Evolutionary conservation across 53 echinoderm and acorn worm species (phyloP).

Genomic region (Antedon mediterranea): DNA sequence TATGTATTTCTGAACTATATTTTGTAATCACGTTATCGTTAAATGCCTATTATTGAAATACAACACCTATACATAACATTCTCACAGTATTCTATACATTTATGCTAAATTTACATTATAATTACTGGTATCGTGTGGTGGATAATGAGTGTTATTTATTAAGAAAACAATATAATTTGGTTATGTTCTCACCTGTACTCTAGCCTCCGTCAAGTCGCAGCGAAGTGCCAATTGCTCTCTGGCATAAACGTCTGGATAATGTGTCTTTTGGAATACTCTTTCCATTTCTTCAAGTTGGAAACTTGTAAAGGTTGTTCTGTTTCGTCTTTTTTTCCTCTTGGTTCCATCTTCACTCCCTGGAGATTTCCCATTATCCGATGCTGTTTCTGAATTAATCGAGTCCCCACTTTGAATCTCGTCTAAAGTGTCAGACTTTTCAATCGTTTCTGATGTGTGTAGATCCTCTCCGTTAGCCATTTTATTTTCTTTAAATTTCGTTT

Average conservation of each 20-base stretch:
- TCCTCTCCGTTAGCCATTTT: background rate
- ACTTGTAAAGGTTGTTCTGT: slow-evolving; percentile 90
- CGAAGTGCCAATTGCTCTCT: slow-evolving; percentile 80
- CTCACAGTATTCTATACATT: background rate
- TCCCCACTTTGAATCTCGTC: slow-evolving; percentile 4
- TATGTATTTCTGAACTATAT: too few relatives aligned
- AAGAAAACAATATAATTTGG: background rate
- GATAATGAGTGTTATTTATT: background rate
- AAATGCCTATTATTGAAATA: background rate
- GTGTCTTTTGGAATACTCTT: slow-evolving; percentile 95
- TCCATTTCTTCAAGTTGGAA: slow-evolving; percentile 96
- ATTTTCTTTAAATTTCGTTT: background rate
- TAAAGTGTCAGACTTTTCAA: background rate
- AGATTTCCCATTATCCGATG: slow-evolving; percentile 16
- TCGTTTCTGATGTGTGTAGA: background rate
- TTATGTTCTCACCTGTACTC: slow-evolving; percentile 62
- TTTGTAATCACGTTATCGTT: background rate
- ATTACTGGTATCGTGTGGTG: background rate
- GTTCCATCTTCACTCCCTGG: slow-evolving; percentile 37
- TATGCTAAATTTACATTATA: background rate
- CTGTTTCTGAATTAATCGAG: slow-evolving; percentile 19
- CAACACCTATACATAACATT: background rate
- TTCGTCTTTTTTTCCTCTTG: slow-evolving; percentile 75
- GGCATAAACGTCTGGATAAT: slow-evolving; percentile 94
- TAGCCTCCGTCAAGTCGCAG: slow-evolving; percentile 84